Percentiles rank a stretch among this genome's conserved stretches.
Evolutionary conservation across 2,113 vertebrate species (phyloP).

Genomic region (Oryzias melastigma): DNA sequence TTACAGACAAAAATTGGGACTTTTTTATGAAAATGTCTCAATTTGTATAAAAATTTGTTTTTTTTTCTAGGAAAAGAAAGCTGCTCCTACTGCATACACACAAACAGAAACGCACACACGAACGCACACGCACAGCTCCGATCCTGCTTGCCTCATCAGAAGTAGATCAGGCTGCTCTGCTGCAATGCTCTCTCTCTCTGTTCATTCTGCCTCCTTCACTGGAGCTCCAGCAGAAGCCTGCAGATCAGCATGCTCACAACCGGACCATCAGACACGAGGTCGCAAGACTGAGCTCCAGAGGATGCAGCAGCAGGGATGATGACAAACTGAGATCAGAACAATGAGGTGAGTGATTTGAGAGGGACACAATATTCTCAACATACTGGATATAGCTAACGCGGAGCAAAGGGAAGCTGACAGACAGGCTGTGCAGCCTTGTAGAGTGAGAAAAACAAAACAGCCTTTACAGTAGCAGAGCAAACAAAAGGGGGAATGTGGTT

Average conservation of each 20-base stretch:
- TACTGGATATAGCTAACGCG: not conserved
- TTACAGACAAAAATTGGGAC: too few species aligned
- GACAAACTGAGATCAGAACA: slow-evolving; percentile 13
- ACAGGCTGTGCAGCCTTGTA: too few species aligned
- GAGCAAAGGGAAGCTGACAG: not conserved
- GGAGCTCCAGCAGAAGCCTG: slow-evolving; percentile 50
- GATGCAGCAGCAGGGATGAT: not conserved
- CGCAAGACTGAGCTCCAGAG: not conserved
- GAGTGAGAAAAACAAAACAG: too few species aligned
- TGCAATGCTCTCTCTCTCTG: slow-evolving; percentile 56
- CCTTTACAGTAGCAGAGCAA: too few species aligned
- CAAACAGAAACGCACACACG: slow-evolving; percentile 1
- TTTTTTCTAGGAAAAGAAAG: not conserved
- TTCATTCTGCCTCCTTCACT: slow-evolving; percentile 14
- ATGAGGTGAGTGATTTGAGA: slow-evolving; percentile 68
- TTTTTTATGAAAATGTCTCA: too few species aligned
- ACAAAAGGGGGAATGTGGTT: too few species aligned
- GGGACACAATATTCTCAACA: not conserved
- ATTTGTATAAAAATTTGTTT: too few species aligned
- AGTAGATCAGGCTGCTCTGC: slow-evolving; percentile 60
- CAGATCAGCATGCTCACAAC: slow-evolving; percentile 27
- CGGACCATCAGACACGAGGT: not conserved
- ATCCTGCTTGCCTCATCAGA: slow-evolving; percentile 59
- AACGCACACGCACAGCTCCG: not conserved
- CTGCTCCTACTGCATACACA: slow-evolving; percentile 11